phyloP scores from a whole-genome alignment of 2,888 invertebrate species.

The Ophion ventricosus region DNA sequence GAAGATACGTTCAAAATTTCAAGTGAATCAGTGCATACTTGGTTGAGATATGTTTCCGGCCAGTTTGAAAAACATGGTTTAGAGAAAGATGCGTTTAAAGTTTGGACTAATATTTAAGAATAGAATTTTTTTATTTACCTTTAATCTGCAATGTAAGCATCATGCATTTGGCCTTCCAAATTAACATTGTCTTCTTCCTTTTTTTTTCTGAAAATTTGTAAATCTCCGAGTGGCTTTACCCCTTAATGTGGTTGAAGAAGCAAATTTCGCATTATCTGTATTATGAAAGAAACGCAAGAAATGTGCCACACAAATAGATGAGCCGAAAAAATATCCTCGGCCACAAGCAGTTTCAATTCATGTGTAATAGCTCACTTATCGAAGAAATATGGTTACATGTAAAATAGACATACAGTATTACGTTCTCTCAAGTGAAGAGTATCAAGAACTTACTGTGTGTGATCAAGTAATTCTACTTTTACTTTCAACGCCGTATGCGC shows the following conservation, averaged over 20 bases:
- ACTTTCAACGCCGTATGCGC: constrained; percentile 48
- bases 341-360: constrained; percentile 3
- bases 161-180: no score
- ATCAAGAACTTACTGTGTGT: constrained; percentile 63
- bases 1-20: no score
- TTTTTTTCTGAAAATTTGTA: not conserved
- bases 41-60: no score
- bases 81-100: no score
- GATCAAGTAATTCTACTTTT: constrained; percentile 59
- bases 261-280: not conserved
- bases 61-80: no score
- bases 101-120: no score
- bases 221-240: no score
- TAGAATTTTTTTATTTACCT: no score
- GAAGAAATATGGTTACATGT: not conserved
- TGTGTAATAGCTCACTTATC: constrained; percentile 10
- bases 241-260: not conserved
- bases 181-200: no score
- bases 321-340: not conserved
- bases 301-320: not conserved
- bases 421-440: constrained; percentile 53
- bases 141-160: no score
- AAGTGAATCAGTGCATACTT: no score
- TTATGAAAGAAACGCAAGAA: not conserved
- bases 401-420: constrained; percentile 37